Percentiles rank a stretch among this genome's conserved stretches.
These are phyloP conservation scores for Pimephales promelas DNA, from an alignment of 2,113 vertebrate genomes.

Conservation along the genomic window DNA sequence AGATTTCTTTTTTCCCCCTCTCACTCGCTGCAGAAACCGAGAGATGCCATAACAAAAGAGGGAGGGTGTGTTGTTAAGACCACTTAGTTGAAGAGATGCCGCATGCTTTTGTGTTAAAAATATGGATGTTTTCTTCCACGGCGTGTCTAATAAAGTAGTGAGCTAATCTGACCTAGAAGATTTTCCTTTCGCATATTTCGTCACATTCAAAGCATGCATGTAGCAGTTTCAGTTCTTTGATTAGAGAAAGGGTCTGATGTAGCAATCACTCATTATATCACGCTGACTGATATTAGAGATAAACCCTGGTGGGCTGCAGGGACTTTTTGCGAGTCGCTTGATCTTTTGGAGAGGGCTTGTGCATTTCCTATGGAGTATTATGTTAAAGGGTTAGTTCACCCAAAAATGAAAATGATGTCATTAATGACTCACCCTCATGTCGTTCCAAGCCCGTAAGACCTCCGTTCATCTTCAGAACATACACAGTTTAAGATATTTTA, in stretches of 20 bases:
- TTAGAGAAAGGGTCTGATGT: background rate
- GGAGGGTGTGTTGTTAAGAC: conserved; percentile 14
- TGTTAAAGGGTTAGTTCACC: too few relatives aligned
- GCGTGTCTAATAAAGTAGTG: background rate
- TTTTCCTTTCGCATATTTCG: background rate
- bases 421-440: too few relatives aligned
- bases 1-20: conserved; percentile 13
- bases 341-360: too few relatives aligned
- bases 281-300: conserved; percentile 27
- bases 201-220: background rate
- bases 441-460: too few relatives aligned
- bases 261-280: too few relatives aligned
- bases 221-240: background rate
- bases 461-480: too few relatives aligned
- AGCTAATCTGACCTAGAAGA: background rate
- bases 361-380: too few relatives aligned
- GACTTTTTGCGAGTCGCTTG: too few relatives aligned
- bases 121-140: background rate
- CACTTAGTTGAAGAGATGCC: conserved; percentile 25
- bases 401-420: too few relatives aligned
- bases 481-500: too few relatives aligned
- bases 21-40: background rate
- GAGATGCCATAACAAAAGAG: conserved; percentile 27
- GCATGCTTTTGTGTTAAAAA: background rate
- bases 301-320: background rate